Percentiles rank a stretch among this genome's conserved stretches.
Evolutionary conservation across 2,797 vertebrate species (phyloP).

Genomic region (Hemibagrus guttatus): DNA sequence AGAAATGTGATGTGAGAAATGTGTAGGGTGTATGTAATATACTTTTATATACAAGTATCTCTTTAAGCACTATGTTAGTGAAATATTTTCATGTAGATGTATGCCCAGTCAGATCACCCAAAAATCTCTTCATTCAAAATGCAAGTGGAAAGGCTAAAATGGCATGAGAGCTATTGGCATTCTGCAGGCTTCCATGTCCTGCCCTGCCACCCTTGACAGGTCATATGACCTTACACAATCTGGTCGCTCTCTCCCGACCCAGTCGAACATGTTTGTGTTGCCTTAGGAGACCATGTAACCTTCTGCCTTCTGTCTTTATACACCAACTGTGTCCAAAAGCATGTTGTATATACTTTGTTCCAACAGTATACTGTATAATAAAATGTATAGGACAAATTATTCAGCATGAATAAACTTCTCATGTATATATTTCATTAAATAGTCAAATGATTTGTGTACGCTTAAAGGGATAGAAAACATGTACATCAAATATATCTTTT

Average conservation of each 20-base stretch:
- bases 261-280: not conserved
- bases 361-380: not conserved
- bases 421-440: not conserved
- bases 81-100: not conserved
- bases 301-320: conserved; percentile 1
- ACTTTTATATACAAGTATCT: not conserved
- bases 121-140: not conserved
- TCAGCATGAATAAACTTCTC: not conserved
- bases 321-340: not conserved
- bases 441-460: not conserved
- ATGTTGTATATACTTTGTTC: not conserved
- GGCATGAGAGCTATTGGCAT: conserved; percentile 10
- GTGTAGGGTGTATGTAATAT: not conserved
- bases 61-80: not conserved
- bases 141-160: not conserved
- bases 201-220: not conserved
- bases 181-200: conserved; percentile 6
- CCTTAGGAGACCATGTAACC: not conserved
- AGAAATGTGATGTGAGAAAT: too few species aligned
- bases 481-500: not conserved
- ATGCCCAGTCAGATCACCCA: not conserved
- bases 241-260: not conserved
- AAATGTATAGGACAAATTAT: not conserved
- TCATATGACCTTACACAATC: conserved; percentile 12
- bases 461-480: not conserved